Base-by-base conservation (phyloP, 1,140 invertebrate species). In the Panagrolaimus sp. region DNA sequence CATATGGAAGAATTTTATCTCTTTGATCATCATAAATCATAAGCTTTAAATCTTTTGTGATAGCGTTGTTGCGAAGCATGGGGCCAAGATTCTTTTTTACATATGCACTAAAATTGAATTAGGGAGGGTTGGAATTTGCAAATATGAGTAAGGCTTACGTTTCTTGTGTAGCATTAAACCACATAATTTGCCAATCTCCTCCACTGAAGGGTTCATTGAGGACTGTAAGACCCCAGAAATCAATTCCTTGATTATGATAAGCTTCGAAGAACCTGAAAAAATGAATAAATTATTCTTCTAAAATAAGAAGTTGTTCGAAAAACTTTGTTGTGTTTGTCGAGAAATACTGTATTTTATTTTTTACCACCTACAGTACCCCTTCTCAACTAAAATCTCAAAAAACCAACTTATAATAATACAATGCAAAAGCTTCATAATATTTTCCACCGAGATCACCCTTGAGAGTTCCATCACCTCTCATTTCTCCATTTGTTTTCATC, bases 401-500 rank as follows among this genome's bases (percentile, higher is more conserved):
- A 85, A 38, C 31, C 14, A 20, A 51, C 48, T 57, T 57, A 1
- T 27, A 20, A 57, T 25, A 57, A 57, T 57, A 57, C 13, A 57
- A 16, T 0, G 90, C 91, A 85, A 88, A 94, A 0, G 87, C 82
- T 80, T 91, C 88, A 78, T 91, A 92, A 79, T 89, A 91, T 63
- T 88, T 68, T 16, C 85, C 86, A 44, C 84, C 84, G n/a, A 84
- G 78, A 62, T 81, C 84, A 0, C 84, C 82, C 71, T 88, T 88
- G 0, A 96, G 79, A 27, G 73, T 72, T 1, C 88, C 88, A 23
- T 82, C 77, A 9, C 87, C 87, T 67, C 83, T 84, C 72, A 73
- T 70, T 63, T 82, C 83, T 27, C 89, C 85, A 75, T 90, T 91
- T 0, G 88, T 89, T 84, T 96, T 96, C 92, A 96, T 96, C 92